Conservation (phyloP, 2,888 invertebrate genomes). For the Rhaphigaster nebulosa region DNA sequence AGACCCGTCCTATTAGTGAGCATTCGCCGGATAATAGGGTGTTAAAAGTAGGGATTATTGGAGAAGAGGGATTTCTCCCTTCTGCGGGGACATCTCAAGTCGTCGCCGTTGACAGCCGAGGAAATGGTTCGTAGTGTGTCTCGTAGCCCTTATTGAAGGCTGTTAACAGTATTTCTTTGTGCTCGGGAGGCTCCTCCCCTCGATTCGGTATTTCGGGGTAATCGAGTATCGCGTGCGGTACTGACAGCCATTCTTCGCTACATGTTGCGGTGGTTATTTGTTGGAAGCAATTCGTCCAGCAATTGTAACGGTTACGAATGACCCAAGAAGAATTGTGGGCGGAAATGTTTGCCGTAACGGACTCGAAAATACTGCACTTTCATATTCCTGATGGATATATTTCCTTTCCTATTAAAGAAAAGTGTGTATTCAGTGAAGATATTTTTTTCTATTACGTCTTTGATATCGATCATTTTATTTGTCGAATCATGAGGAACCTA, state of each 20-base stretch:
- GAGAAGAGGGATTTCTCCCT: conserved; percentile 11
- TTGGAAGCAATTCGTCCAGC: conserved; percentile 8
- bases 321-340: background rate
- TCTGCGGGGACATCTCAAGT: conserved; percentile 31
- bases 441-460: no score
- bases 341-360: background rate
- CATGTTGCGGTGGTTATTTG: background rate
- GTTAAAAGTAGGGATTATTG: conserved; percentile 48
- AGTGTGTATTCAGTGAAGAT: no score
- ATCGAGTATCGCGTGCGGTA: conserved; percentile 33
- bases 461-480: no score
- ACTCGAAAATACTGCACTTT: background rate
- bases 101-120: background rate
- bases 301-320: background rate
- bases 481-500: no score
- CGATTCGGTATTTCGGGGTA: conserved; percentile 14
- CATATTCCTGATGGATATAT: no score
- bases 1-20: conserved; percentile 43
- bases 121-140: conserved; percentile 30
- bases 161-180: conserved; percentile 45
- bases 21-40: conserved; percentile 35
- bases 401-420: no score
- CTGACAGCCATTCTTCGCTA: conserved; percentile 29
- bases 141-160: background rate
- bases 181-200: conserved; percentile 1